A percentile compares a stretch with the other conserved stretches of the same genome.
Evolutionary conservation across 2,797 vertebrate species (phyloP).

Genomic region (Smutsia gigantea): DNA sequence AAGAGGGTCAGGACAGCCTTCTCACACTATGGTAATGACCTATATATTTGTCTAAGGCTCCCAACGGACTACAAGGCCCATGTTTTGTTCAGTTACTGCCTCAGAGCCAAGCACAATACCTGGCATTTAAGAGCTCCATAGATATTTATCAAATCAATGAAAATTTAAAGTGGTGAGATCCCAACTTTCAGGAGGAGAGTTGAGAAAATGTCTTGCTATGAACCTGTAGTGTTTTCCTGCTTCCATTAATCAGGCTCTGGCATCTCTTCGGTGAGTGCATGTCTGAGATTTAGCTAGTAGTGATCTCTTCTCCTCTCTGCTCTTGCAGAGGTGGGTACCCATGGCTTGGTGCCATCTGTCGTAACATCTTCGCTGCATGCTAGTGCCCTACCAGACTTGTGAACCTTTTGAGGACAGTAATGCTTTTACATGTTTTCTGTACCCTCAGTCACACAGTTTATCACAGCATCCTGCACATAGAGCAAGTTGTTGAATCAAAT

Average conservation of each 20-base stretch:
- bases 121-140: neutral
- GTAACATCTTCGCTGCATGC: neutral
- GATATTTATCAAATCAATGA: neutral
- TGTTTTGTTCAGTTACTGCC: neutral
- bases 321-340: neutral
- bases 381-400: neutral
- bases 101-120: neutral
- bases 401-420: neutral
- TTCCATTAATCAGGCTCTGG: neutral
- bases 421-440: neutral
- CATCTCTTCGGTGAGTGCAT: neutral
- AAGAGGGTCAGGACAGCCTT: neutral
- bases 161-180: neutral
- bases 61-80: neutral
- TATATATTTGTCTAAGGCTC: neutral
- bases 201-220: slow-evolving; percentile 6
- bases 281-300: neutral
- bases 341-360: neutral
- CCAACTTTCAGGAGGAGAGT: neutral
- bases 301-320: neutral
- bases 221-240: neutral
- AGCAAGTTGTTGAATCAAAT: neutral
- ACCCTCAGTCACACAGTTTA: neutral
- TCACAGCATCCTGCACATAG: neutral
- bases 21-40: neutral